Percentiles rank a stretch among this genome's conserved stretches.
phyloP scores from a whole-genome alignment of 35 echinoderm and acorn worm genomes.

The Ophioderma brevispina region DNA sequence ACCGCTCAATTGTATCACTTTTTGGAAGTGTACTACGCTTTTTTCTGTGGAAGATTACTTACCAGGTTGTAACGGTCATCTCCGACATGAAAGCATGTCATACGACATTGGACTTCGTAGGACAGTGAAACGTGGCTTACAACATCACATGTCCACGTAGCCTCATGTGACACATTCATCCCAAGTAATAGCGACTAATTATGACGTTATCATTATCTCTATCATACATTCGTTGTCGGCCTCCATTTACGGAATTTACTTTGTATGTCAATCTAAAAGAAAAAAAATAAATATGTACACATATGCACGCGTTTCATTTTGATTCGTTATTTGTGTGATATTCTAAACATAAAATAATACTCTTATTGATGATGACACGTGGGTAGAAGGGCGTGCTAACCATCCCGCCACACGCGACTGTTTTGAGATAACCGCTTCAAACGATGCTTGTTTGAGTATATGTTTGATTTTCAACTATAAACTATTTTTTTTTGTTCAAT shows the following conservation, averaged over 20 bases:
- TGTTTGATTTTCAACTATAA: too few relatives aligned
- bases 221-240: not conserved
- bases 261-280: not conserved
- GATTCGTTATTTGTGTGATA: too few relatives aligned
- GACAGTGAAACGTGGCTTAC: not conserved
- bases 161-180: not conserved
- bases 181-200: not conserved
- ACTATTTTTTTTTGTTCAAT: too few relatives aligned
- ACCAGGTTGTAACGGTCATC: not conserved
- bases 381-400: too few relatives aligned
- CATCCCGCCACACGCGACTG: too few relatives aligned
- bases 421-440: too few relatives aligned
- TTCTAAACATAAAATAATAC: too few relatives aligned
- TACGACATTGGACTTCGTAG: not conserved
- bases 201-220: not conserved
- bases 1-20: not conserved
- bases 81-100: not conserved
- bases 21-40: too few relatives aligned
- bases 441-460: too few relatives aligned
- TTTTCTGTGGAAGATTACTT: not conserved
- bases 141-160: conserved; percentile 9
- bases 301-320: too few relatives aligned
- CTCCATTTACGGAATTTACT: not conserved
- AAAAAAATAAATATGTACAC: not conserved
- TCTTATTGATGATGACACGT: too few relatives aligned